A percentile compares a stretch with the other conserved stretches of the same genome.
Conservation (phyloP, 2,888 invertebrate species). For the Marronus borbonicus region DNA sequence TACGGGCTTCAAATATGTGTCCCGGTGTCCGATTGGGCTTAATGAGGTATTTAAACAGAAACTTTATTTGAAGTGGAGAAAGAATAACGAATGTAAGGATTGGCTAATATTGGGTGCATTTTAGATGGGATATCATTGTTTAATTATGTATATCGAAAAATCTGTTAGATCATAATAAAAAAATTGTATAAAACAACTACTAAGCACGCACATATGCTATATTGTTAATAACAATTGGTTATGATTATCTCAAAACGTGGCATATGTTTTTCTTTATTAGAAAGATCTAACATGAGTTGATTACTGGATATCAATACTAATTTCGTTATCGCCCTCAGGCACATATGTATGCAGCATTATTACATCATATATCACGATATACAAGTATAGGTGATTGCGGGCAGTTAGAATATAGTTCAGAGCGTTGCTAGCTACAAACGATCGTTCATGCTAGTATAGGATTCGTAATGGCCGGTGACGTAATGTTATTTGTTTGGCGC, state of each 20-base stretch:
- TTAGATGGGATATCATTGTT: constrained; percentile 6
- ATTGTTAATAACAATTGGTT: constrained; percentile 51
- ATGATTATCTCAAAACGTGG: constrained; percentile 56
- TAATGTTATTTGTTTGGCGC: constrained; percentile 72
- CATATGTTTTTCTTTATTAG: constrained; percentile 71
- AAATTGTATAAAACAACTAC: constrained; percentile 25
- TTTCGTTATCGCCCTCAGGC: constrained; percentile 69
- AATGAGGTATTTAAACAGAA: no score
- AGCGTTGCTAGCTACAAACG: constrained; percentile 50
- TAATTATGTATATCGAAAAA: constrained; percentile 29
- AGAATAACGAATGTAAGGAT: not conserved
- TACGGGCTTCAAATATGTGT: no score
- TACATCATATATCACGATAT: constrained; percentile 71
- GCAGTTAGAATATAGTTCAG: constrained; percentile 57
- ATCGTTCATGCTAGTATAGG: constrained; percentile 53
- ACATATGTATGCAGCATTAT: constrained; percentile 71
- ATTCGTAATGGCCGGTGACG: constrained; percentile 70
- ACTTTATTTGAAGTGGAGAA: no score
- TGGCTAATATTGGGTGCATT: not conserved
- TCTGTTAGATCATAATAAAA: constrained; percentile 21
- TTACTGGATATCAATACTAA: constrained; percentile 70
- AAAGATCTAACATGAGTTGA: constrained; percentile 65
- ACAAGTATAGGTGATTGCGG: constrained; percentile 70
- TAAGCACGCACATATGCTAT: constrained; percentile 39
- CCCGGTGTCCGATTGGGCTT: no score